Evolutionary conservation across 2,797 vertebrate species (phyloP).

Genomic region (Eulemur mongoz): DNA sequence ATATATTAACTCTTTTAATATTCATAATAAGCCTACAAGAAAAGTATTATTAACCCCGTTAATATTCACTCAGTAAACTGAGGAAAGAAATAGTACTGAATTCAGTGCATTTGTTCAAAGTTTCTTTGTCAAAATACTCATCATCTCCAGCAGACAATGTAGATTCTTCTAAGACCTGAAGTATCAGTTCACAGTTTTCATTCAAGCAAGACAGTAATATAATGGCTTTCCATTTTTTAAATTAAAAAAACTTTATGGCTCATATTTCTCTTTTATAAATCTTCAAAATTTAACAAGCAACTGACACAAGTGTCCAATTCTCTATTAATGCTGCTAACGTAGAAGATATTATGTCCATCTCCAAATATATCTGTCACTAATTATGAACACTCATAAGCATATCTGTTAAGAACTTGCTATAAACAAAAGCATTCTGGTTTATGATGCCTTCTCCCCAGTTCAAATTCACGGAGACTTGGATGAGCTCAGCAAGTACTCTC

Average conservation of each 20-base stretch:
- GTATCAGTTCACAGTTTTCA: neutral
- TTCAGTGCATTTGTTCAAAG: neutral
- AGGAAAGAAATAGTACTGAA: neutral
- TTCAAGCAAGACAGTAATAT: neutral
- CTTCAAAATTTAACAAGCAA: constrained; percentile 37
- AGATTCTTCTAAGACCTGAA: neutral
- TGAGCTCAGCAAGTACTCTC: neutral
- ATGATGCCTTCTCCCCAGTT: neutral
- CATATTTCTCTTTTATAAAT: constrained; percentile 49
- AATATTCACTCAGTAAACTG: neutral
- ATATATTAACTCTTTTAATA: neutral
- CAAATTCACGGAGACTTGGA: constrained; percentile 25
- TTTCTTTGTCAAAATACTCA: constrained; percentile 1
- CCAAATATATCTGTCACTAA: constrained; percentile 68
- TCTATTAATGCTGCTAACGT: constrained; percentile 45
- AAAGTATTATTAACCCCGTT: neutral
- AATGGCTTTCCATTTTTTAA: neutral
- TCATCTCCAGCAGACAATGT: neutral
- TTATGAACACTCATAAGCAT: neutral
- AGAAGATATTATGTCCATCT: constrained; percentile 3
- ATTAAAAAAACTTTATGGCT: neutral
- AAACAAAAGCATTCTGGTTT: constrained; percentile 10
- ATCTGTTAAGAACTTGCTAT: neutral
- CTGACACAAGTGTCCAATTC: neutral
- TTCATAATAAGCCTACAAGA: neutral